Base-by-base conservation (phyloP, 1,140 invertebrate species). In the Ectropis grisescens region DNA sequence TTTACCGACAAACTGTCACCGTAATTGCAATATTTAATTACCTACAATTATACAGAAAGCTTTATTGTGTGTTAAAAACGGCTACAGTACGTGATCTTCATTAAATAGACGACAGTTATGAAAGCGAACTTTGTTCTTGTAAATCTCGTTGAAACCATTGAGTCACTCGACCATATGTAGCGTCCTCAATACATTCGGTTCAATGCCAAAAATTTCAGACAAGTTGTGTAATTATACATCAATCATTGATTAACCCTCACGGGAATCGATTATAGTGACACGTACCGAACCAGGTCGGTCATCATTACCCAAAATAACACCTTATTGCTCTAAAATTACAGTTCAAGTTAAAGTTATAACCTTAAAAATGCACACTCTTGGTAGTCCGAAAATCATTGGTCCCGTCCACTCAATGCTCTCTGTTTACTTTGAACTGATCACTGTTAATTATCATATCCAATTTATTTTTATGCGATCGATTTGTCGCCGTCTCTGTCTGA, bases 381-480 rank as follows among this genome's bases (percentile, higher is more conserved):
- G 39, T 36, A 33, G 34, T 22, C 39, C 27, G 15, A 41, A 49
- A 54, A 47, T 43, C 42, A 54, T 30, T 25, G 30, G 32, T 23
- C 29, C 14, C 43, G 42, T 43, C 22, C 41, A 47, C 41, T 46
- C 43, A 46, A 33, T 44, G 31, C 39, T 28, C 25, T 46, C 39
- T 66, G 58, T 71, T 71, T 71, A 55, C 60, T 65, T 58, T 53
- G 56, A 58, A 41, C 41, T 57, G 49, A 59, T 43, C 41, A 56
- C 52, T 51, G 49, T 52, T 58, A 57, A 68, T 69, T 64, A 60
- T 49, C 35, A 39, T 50, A 47, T 52, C 43, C 51, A 56, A 54
- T 55, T 58, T 60, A 52, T 46, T 55, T 64, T 19, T 59, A 38
- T 38, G 31, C 34, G 27, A 33, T 41, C n/a, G 16, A 19, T 19